Evolutionary conservation across 2,113 vertebrate species (phyloP), one percentile per base, ranked within the genome.

Genomic region (Paradisaea rubra): DNA sequence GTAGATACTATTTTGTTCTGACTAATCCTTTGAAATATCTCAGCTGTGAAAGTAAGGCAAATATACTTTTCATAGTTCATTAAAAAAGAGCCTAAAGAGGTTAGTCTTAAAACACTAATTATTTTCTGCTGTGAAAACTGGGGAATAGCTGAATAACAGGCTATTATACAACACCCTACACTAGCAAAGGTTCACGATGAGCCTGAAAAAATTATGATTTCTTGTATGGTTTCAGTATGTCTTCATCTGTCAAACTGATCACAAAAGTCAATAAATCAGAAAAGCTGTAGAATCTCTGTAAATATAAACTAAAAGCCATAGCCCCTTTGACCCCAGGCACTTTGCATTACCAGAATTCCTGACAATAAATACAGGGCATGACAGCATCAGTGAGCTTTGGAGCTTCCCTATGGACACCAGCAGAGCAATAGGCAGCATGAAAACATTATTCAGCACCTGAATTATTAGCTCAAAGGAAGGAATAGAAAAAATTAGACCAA

Each of bases 251-350:
- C 87, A 91, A 82, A 49, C 28, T 59, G 66, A 89, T 91, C 61
- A 84, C 44, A 63, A n/a, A 88, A 78, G 49, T 35, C 81, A 95
- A 86, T 89, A 88, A 76, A 93, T 95, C 82, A 94, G 61, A 85
- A 78, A 54, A 88, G 27, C 56, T 59, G 50, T 30, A 70, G 61
- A 74, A 86, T 59, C 31, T 47, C 65, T 76, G 49, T 70, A 95
- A 93, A 91, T 78, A 66, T 33, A 86, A 88, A 79, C 77, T 68
- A 86, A 94, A 86, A 87, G 45, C 85, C 24, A 4, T 14, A 84
- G 59, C 28, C 31, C 50, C 56, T 91, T 66, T 63, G 54, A 86
- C 88, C 63, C 25, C 81, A 71, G 60, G 79, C 89, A 70, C 52
- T 87, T 59, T 64, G 20, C 14, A 5, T 91, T 89, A 88, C 50